Evolutionary conservation across 1,140 invertebrate genomes (phyloP).

Genomic region (Dendrolimus punctatus): DNA sequence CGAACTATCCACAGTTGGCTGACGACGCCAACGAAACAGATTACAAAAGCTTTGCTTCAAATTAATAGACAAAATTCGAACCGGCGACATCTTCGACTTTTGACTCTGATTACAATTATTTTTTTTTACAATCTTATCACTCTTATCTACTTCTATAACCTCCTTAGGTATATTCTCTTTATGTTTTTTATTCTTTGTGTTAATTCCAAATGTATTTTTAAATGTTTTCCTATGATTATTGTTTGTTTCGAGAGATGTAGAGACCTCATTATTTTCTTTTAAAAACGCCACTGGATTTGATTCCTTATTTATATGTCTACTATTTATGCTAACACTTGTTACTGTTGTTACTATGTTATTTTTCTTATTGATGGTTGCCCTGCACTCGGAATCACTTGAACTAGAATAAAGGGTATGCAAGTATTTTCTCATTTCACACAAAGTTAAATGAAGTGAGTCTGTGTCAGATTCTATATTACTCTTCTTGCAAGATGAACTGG

Average conservation of each 20-base stretch:
- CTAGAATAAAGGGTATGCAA: slow-evolving; percentile 85
- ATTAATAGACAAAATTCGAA: slow-evolving; percentile 78
- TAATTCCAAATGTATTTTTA: slow-evolving; percentile 75
- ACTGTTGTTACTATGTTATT: slow-evolving; percentile 52
- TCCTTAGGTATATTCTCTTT: slow-evolving; percentile 73
- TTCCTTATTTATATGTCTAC: slow-evolving; percentile 35
- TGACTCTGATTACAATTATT: slow-evolving; percentile 51
- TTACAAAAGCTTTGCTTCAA: slow-evolving; percentile 90
- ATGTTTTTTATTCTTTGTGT: slow-evolving; percentile 77
- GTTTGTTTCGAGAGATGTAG: slow-evolving; percentile 44
- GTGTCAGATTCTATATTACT: slow-evolving; percentile 57
- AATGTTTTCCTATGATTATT: slow-evolving; percentile 74
- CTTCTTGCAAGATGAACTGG: slow-evolving; percentile 73
- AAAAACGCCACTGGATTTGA: slow-evolving; percentile 33
- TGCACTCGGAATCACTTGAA: slow-evolving; percentile 72
- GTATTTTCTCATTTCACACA: slow-evolving; percentile 88
- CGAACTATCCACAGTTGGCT: slow-evolving; percentile 27
- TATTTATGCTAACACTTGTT: slow-evolving; percentile 52
- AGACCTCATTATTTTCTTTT: slow-evolving; percentile 45
- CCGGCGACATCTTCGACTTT: slow-evolving; percentile 75
- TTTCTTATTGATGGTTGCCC: slow-evolving; percentile 48
- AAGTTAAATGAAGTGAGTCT: slow-evolving; percentile 88
- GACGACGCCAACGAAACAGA: slow-evolving; percentile 80
- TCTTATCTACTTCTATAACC: slow-evolving; percentile 39
- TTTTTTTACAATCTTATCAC: slow-evolving; percentile 35